A percentile compares a stretch with the other conserved stretches of the same genome.
These are phyloP conservation scores for Melierax canorus DNA, from an alignment of 2,113 vertebrate species.

Conservation along the genomic window DNA sequence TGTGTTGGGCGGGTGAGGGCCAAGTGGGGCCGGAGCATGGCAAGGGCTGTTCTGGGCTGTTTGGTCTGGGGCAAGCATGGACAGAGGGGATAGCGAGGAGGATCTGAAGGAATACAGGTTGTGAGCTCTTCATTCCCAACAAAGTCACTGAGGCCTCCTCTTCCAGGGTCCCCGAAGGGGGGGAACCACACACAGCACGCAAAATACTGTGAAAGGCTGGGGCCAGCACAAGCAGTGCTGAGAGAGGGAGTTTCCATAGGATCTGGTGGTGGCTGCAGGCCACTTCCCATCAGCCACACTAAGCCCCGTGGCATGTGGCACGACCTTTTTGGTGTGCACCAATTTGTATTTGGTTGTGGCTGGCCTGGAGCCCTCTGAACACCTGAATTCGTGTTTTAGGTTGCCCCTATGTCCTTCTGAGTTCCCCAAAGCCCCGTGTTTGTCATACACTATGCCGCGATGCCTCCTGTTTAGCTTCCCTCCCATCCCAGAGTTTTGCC, in stretches of 20 bases:
- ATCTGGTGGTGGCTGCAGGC: not conserved
- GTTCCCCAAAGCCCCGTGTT: not conserved
- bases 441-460: not conserved
- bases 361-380: not conserved
- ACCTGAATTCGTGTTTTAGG: not conserved
- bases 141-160: not conserved
- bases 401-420: not conserved
- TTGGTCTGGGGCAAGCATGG: not conserved
- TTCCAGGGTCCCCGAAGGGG: not conserved
- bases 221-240: not conserved
- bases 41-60: not conserved
- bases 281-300: not conserved
- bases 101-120: not conserved
- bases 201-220: not conserved
- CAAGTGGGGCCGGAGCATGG: not conserved
- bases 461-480: not conserved
- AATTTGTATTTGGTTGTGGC: not conserved
- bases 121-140: not conserved
- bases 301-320: not conserved
- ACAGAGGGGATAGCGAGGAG: not conserved
- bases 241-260: not conserved
- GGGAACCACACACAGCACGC: not conserved
- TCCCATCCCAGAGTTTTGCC: not conserved
- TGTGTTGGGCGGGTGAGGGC: not conserved
- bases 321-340: not conserved